Evolutionary conservation across 1,140 invertebrate genomes (phyloP), one percentile per base, ranked within the genome.

Genomic region (Harlomillsia oculata): DNA sequence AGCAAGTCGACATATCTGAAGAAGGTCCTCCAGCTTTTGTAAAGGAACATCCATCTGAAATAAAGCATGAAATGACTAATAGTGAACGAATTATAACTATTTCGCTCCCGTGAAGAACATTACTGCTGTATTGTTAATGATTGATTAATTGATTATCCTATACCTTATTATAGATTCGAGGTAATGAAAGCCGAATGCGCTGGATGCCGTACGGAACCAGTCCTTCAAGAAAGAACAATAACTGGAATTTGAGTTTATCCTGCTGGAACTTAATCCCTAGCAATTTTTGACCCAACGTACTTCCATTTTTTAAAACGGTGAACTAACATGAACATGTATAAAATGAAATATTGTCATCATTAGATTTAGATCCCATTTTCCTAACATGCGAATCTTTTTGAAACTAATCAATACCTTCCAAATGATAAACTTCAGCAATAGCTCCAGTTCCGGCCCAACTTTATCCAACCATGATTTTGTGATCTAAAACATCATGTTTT

Each of bases 241-340:
- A 43, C 28, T 52, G 62, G 73, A 32, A 67, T 71, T 2, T 75
- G 71, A 32, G 76, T 67, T 53, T 75, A 72, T 30, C 74, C 71
- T 20, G 69, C 66, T 75, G 75, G 64, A 80, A 82, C 55, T 75
- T 75, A 5, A 81, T 65, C 6, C 77, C 78, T 14, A 82, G 65
- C 62, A 82, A 71, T 53, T 79, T 75, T 56, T 82, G 80, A 0
- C 80, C 79, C 74, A 81, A 80, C 32, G 78, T 78, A 29, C 71
- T 72, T 9, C 28, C 21, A n/a, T 45, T 43, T 5, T 45, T 71
- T 73, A 40, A 74, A 70, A 56, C 76, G 68, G 40, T 70, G 71
- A 14, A 80, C 64, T 23, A 78, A n/a, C n/a, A n/a, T n/a, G n/a
- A n/a, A n/a, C n/a, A n/a, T n/a, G n/a, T n/a, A n/a, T n/a, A n/a